These are phyloP conservation scores for Ciconia maguari DNA, from an alignment of 2,113 vertebrate species.

Conservation along the genomic window DNA sequence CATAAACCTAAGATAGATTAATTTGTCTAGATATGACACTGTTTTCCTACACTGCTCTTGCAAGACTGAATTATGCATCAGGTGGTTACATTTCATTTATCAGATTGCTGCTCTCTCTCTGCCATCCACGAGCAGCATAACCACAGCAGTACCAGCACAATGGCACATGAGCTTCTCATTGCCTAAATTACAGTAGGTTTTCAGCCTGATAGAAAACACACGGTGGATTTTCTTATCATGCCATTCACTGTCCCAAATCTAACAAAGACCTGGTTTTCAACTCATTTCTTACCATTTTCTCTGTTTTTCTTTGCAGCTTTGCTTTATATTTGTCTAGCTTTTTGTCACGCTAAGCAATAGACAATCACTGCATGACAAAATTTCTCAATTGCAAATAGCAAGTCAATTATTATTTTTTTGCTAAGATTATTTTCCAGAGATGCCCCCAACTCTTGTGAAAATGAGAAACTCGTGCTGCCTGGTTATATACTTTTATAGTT, in stretches of 20 bases:
- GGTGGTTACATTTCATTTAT: constrained; percentile 29
- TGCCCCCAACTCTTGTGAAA: not conserved
- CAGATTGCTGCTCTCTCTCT: constrained; percentile 20
- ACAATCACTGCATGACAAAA: constrained; percentile 2
- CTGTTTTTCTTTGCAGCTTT: not conserved
- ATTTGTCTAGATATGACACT: constrained; percentile 27
- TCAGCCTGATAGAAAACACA: constrained; percentile 45
- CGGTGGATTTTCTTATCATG: constrained; percentile 35
- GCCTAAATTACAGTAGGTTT: constrained; percentile 30
- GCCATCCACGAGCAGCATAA: not conserved
- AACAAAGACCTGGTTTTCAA: constrained; percentile 22
- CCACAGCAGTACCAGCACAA: not conserved
- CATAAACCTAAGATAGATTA: not conserved
- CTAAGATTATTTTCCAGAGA: constrained; percentile 45
- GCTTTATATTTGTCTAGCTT: constrained; percentile 16
- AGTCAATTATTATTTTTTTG: constrained; percentile 27
- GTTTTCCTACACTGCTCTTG: constrained; percentile 27
- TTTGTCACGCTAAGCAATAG: constrained; percentile 24
- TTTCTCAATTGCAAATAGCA: constrained; percentile 23
- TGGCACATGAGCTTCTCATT: not conserved
- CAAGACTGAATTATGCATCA: constrained; percentile 52
- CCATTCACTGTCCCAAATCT: constrained; percentile 25
- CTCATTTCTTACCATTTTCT: constrained; percentile 19
- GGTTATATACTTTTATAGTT: not conserved
- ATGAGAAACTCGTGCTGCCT: not conserved